Evolutionary conservation across 92 coral and sea anemone species (phyloP), one percentile per base, ranked within the genome.

Genomic region (Nematostella vectensis): DNA sequence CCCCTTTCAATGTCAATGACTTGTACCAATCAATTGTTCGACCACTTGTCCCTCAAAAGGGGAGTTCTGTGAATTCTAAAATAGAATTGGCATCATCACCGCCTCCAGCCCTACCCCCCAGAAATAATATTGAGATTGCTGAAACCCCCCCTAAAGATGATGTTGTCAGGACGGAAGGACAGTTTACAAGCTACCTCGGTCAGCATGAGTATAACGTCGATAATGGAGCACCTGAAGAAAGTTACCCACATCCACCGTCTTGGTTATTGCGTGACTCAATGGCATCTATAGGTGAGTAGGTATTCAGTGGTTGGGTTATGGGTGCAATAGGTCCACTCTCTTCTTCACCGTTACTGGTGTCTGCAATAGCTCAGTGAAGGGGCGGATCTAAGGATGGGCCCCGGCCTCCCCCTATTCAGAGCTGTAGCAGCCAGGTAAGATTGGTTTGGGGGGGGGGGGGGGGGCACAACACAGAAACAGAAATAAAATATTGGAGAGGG

Each of bases 71-170:
- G 17, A 63, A 59, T 52, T 8, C 9, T 8, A 15, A 8, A 15
- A 38, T 10, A 24, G 50, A 25, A 21, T 43, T 31, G 10, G 50
- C 43, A 10, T 79, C 53, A 12, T 55, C 83, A 19, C 63, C 72
- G 3, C 76, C 80, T 8, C 80, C 88, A 11, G 59, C 83, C 2
- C 53, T 57, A 21, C 85, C 80, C 26, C 80, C 84, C 0, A 56
- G 80, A 45, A 61, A 62, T 15, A 55, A 67, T 43, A 54, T 33
- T 18, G 47, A 43, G 4, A 61, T 62, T 3, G 76, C 80, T 4
- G 69, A 62, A 0, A 36, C 57, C 36, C 69, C 82, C 24, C 40
- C 38, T 33, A 21, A 65, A 8, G 38, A 19, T 26, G 68, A 77
- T 26, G 66, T 63, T 40, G 62, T 38, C 25, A 59, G 69, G 59